Evolutionary conservation across 1,140 invertebrate genomes (phyloP).

Genomic region (Camponotus pennsylvanicus): DNA sequence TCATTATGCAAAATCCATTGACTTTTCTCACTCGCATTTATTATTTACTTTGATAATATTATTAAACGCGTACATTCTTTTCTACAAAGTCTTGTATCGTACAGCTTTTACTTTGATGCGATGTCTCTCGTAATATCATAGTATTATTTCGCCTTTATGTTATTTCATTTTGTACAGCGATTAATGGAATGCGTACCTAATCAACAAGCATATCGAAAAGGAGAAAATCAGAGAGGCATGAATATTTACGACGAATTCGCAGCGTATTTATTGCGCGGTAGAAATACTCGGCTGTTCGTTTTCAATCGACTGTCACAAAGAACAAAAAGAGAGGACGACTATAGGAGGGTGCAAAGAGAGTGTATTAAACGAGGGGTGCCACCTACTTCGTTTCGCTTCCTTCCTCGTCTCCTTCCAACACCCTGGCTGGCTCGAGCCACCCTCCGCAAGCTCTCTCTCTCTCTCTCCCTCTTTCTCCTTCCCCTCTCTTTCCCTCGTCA

Average conservation of each 20-base stretch:
- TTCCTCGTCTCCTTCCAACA: slow-evolving; percentile 45
- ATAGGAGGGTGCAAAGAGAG: slow-evolving; percentile 43
- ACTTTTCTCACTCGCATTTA: neutral
- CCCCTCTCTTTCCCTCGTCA: neutral
- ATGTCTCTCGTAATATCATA: neutral
- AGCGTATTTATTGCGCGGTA: slow-evolving; percentile 45
- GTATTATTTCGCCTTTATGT: slow-evolving; percentile 11
- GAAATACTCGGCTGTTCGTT: slow-evolving; percentile 42
- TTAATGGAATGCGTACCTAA: slow-evolving; percentile 46
- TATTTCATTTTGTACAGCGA: neutral
- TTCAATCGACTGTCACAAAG: slow-evolving; percentile 55
- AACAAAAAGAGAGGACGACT: slow-evolving; percentile 27
- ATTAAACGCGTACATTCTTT: neutral
- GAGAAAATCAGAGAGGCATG: slow-evolving; percentile 18
- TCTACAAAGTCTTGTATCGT: neutral
- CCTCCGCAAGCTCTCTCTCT: slow-evolving; percentile 29
- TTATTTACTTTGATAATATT: neutral
- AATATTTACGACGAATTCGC: slow-evolving; percentile 56
- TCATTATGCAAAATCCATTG: neutral
- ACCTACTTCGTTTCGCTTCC: slow-evolving; percentile 46
- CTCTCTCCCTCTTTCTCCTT: neutral
- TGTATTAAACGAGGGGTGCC: slow-evolving; percentile 55
- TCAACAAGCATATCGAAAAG: slow-evolving; percentile 26
- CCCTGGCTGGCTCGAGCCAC: slow-evolving; percentile 22
- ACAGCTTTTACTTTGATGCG: slow-evolving; percentile 10